Evolutionary conservation across 2,113 vertebrate species (phyloP), one percentile per base, ranked within the genome.

Genomic region (Brachirus orientalis): DNA sequence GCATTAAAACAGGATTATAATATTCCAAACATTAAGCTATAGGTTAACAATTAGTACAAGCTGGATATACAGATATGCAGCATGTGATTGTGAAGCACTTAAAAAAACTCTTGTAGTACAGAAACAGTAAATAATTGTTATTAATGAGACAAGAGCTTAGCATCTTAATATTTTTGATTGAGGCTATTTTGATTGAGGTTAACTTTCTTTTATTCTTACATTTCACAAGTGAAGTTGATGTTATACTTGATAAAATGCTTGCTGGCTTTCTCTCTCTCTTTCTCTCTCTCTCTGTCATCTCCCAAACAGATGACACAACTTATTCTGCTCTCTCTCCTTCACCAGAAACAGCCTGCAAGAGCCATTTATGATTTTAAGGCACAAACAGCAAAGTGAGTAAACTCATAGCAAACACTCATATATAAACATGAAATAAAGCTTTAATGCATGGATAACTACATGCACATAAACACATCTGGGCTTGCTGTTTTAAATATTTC

Each of bases 291-390:
- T 90, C 63, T 62, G 63, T 5, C 10, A 73, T 87, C 84, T 88
- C 69, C 38, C 79, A 92, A 92, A 83, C 91, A 93, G 91, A 93
- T 91, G 90, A 92, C 91, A 79, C 90, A 91, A 93, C 91, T 93
- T 64, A 93, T 91, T 91, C 91, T 92, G 46, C 93, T 88, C 89
- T 92, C 90, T 93, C 89, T 95, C 18, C 86, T 92, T 80, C 95
- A 96, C 93, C 94, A 98, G 96, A 98, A 96, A 91, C 87, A 98
- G 89, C 95, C 95, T 84, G 97, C 97, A 76, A 95, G 93, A 94
- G 98, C 98, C 87, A 95, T 99, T 79, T 99, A 98, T 80, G 98
- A 99, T 90, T 99, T 99, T 93, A 98, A 98, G 91, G 98, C 98
- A 91, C 97, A 99, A 86, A 95, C 96, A 18, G 90, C 96, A 86